Conservation (phyloP, 2,113 vertebrate genomes). For the Festucalex cinctus region DNA sequence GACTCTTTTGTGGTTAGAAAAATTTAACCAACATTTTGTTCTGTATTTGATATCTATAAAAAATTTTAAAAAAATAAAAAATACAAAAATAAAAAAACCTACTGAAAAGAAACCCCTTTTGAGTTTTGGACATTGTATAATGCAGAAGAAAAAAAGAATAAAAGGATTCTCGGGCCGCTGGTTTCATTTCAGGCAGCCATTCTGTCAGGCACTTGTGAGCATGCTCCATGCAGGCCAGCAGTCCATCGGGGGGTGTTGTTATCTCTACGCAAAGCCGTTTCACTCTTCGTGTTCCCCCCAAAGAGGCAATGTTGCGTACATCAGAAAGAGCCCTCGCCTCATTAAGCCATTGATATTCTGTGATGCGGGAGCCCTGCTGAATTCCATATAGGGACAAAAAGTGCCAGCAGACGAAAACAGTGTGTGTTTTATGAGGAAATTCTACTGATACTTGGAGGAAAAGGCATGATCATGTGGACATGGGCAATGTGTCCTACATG, state of each 20-base stretch:
- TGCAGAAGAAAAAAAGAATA: neutral
- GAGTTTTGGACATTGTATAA: slow-evolving; percentile 15
- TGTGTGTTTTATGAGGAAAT: slow-evolving; percentile 64
- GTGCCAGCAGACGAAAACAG: slow-evolving; percentile 53
- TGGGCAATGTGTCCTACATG: slow-evolving; percentile 31
- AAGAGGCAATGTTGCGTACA: slow-evolving; percentile 71
- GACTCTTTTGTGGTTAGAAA: neutral
- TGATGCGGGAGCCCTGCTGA: slow-evolving; percentile 63
- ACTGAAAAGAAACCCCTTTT: slow-evolving; percentile 9
- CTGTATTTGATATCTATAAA: neutral
- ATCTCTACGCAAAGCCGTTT: slow-evolving; percentile 66
- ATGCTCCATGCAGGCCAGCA: slow-evolving; percentile 60
- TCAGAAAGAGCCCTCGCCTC: slow-evolving; percentile 72
- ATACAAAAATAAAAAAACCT: no score
- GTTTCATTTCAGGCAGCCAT: slow-evolving; percentile 47
- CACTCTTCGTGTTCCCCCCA: slow-evolving; percentile 60
- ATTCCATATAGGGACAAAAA: slow-evolving; percentile 60
- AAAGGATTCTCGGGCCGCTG: slow-evolving; percentile 31
- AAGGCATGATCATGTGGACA: slow-evolving; percentile 51
- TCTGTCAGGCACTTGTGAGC: slow-evolving; percentile 56
- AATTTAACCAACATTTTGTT: neutral
- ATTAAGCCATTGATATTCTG: slow-evolving; percentile 75
- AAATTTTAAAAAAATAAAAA: no score
- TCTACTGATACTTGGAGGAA: slow-evolving; percentile 47
- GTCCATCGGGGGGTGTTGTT: slow-evolving; percentile 69